Evolutionary conservation across 2,113 vertebrate species (phyloP), one percentile per base, ranked within the genome.

Genomic region (Oenanthe melanoleuca): DNA sequence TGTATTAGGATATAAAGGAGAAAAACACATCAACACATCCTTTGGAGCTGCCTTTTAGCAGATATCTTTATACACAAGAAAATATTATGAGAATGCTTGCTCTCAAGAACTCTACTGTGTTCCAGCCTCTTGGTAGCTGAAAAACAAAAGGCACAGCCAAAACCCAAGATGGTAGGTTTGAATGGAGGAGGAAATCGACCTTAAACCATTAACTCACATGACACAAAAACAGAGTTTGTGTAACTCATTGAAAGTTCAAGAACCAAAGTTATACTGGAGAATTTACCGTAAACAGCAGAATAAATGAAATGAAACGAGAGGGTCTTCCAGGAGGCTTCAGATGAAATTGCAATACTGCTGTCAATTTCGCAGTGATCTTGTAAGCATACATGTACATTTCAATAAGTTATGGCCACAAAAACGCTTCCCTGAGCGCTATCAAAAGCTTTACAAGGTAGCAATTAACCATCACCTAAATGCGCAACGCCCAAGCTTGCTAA

Each of bases 351-450:
- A 11, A 14, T 4, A 40, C 0, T 6, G 21, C 25, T 34, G 28
- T 66, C 49, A 66, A 4, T 5, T 74, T 66, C 24, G 14, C 71
- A 18, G 29, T 1, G 33, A 66, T 21, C 55, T 63, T 3, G 2
- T 1, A 3, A 11, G 55, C 31, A 9, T 3, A 22, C 6, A 3
- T 0, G 29, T 40, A 2, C 7, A 28, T 57, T 69, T 72, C 71
- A 63, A 0, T 9, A 24, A 11, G 13, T 38, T 37, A 14, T 0
- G 23, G 53, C 45, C 59, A 50, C 50, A 59, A 20, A 67, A 57
- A 24, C 49, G 9, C 25, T 26, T 47, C 72, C 34, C 55, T 28
- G 12, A 11, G 57, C 14, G 22, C 33, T 65, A 60, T 25, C 72
- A 4, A 38, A 57, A 60, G 14, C 52, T 84, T 78, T 28, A 56